Conservation (phyloP, 2,113 vertebrate species). For the Podarcis raffonei region DNA sequence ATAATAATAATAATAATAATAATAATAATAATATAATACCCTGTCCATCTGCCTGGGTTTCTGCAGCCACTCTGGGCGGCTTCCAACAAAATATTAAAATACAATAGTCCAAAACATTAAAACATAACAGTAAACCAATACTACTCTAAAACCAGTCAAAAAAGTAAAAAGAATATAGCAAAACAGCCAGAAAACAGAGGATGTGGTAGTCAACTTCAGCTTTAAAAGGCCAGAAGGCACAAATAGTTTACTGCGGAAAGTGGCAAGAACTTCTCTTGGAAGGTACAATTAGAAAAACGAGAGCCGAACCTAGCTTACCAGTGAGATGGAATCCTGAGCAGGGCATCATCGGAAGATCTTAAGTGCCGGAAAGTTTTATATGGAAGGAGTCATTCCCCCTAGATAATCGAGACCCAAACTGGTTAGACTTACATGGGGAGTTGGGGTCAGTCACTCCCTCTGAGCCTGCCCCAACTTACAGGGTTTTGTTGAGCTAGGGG, state of each 20-base stretch:
- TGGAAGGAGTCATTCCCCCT: neutral
- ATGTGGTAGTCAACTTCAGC: neutral
- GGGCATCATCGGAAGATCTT: neutral
- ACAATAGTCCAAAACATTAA: neutral
- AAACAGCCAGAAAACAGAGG: neutral
- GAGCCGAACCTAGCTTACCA: neutral
- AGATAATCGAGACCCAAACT: neutral
- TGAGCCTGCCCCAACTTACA: neutral
- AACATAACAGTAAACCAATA: neutral
- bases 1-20: too few species aligned
- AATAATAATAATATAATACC: too few species aligned
- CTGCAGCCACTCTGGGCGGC: too few species aligned
- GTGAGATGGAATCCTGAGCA: neutral
- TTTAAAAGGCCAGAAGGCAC: neutral
- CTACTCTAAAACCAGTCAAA: neutral
- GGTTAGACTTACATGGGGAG: neutral
- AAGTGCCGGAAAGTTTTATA: neutral
- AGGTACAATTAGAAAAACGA: neutral
- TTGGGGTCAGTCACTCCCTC: too few species aligned
- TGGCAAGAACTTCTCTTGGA: neutral
- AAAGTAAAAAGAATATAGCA: neutral
- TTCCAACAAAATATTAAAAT: too few species aligned
- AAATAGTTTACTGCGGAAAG: neutral
- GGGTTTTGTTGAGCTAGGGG: neutral
- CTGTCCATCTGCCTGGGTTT: too few species aligned